A percentile compares a stretch with the other conserved stretches of the same genome.
phyloP scores from a whole-genome alignment of 2,888 invertebrate species.

The Hipparchia sbordonii region DNA sequence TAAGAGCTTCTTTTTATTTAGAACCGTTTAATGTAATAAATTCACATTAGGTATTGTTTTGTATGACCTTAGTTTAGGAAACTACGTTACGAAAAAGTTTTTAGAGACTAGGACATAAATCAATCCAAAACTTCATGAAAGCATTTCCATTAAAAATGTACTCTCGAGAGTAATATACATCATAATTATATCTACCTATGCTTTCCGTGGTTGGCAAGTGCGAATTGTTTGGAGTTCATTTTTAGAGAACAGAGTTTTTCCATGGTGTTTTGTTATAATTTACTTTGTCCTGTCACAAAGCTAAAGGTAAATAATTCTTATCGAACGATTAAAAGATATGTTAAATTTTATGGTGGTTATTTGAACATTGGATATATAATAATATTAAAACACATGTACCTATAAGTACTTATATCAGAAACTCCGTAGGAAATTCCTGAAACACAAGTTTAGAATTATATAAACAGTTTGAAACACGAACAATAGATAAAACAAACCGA shows the following conservation, averaged over 20 bases:
- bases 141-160: constrained; percentile 18
- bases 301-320: background rate
- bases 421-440: constrained; percentile 12
- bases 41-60: too few relatives aligned
- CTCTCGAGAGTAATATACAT: constrained; percentile 2
- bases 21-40: too few relatives aligned
- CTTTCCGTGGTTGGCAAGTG: too few relatives aligned
- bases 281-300: background rate
- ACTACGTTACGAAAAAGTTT: constrained; percentile 6
- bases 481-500: constrained; percentile 37
- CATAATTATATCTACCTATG: background rate
- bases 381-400: background rate
- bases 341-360: background rate
- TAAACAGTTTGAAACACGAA: constrained; percentile 31
- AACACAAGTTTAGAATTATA: constrained; percentile 31
- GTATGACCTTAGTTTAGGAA: too few relatives aligned
- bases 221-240: too few relatives aligned
- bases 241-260: background rate
- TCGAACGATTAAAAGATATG: background rate
- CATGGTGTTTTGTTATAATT: too few relatives aligned
- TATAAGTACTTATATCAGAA: background rate
- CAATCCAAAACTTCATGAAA: constrained; percentile 14
- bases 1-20: too few relatives aligned
- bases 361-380: background rate
- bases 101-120: constrained; percentile 16